Evolutionary conservation across 2,113 vertebrate genomes (phyloP), one percentile per base, ranked within the genome.

Genomic region (Sterna hirundo): DNA sequence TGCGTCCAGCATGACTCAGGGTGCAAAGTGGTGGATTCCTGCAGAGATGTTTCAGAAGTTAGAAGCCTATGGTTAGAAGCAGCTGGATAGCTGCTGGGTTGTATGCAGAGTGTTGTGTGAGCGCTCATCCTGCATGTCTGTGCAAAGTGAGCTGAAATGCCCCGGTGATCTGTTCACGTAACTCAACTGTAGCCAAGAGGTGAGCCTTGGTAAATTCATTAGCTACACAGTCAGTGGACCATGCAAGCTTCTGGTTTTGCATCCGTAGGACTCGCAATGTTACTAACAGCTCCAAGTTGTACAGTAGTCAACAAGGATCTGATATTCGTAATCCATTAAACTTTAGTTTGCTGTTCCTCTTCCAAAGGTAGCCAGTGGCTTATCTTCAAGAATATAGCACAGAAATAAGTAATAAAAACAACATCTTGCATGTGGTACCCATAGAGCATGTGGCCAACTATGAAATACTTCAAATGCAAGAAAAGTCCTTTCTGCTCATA

Each of bases 41-140:
- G 20, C n/a, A 47, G 38, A 38, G 18, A 4, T 61, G n/a, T 36
- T 86, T 83, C 40, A 72, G 26, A 86, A 83, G n/a, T 51, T 26
- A 76, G 6, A 42, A n/a, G 18, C 40, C 46, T 75, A 8, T 0
- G 0, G 3, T 44, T 46, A 46, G 46, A 46, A 46, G 18, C 46
- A 19, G 30, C 51, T 77, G 21, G 17, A 14, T 86, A 57, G 55
- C 57, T 88, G 20, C 29, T 64, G 17, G 5, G 3, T 55, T 90
- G 17, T 49, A 3, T 61, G 49, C 27, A 20, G 13, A 6, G 18
- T n/a, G 13, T 54, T 58, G n/a, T 36, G 47, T 72, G 52, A 83
- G 38, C 0, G 0, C 25, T 80, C 2, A 18, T 84, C 29, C 40
- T 81, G 22, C 5, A 32, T 4, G 0, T 65, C 52, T 80, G 15